Conservation (phyloP, 2,113 vertebrate species). For the Solenodon paradoxus region DNA sequence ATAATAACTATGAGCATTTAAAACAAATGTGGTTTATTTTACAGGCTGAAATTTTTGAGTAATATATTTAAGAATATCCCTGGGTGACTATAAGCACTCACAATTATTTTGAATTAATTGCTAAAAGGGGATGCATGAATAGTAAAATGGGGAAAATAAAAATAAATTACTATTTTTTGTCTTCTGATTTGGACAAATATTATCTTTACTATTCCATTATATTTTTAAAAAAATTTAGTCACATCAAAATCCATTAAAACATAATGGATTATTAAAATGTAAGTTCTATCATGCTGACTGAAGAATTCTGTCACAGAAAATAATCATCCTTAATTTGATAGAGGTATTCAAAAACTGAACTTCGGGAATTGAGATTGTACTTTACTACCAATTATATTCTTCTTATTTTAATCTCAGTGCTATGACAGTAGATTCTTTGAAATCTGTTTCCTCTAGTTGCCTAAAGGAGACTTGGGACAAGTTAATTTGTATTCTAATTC, state of each 20-base stretch:
- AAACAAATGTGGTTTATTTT: background rate
- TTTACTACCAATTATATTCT: background rate
- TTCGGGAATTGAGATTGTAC: background rate
- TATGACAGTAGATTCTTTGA: background rate
- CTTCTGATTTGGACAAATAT: background rate
- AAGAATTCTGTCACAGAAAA: background rate
- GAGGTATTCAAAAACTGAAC: background rate
- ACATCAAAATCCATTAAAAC: background rate
- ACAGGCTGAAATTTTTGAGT: background rate
- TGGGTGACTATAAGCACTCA: background rate
- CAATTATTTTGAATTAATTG: conserved; percentile 1
- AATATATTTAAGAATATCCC: background rate
- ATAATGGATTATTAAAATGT: background rate
- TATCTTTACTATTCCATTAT: background rate
- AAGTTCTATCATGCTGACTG: background rate
- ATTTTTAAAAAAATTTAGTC: background rate
- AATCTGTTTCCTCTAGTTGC: background rate
- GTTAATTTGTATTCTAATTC: background rate
- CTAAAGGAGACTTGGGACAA: background rate
- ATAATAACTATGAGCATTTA: conserved; percentile 25
- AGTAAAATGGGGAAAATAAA: background rate
- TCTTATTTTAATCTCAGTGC: background rate
- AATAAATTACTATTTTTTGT: conserved; percentile 14
- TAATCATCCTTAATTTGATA: background rate
- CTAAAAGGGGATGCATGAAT: background rate